Evolutionary conservation across 2,113 vertebrate species (phyloP).

Genomic region (Onychostruthus taczanowskii): DNA sequence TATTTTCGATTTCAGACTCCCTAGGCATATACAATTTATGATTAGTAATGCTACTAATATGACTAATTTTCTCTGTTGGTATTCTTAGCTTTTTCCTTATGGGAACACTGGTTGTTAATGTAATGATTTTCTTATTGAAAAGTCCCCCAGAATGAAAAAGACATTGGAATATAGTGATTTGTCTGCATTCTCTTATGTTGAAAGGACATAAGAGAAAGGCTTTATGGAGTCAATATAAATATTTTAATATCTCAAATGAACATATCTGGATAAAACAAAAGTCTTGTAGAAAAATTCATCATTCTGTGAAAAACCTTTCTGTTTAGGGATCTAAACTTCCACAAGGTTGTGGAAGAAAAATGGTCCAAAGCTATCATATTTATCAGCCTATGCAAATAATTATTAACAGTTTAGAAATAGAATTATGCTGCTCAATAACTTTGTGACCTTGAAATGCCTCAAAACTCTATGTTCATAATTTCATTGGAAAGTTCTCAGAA

Average conservation of each 20-base stretch:
- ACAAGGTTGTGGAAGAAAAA: not conserved
- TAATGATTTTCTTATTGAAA: not conserved
- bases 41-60: not conserved
- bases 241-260: not conserved
- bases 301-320: not conserved
- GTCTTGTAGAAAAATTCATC: not conserved
- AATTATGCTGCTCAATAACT: not conserved
- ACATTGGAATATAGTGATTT: not conserved
- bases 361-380: not conserved
- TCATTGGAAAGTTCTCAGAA: not conserved
- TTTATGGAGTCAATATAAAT: not conserved
- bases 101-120: not conserved
- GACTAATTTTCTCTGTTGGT: not conserved
- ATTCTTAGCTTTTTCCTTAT: not conserved
- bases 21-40: not conserved
- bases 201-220: not conserved
- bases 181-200: not conserved
- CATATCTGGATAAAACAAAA: not conserved
- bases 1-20: not conserved
- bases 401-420: not conserved
- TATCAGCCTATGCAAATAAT: not conserved
- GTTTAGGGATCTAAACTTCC: not conserved
- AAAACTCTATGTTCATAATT: not conserved
- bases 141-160: not conserved
- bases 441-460: not conserved